A percentile compares a stretch with the other conserved stretches of the same genome.
These are phyloP conservation scores for Tenthredo notha DNA, from an alignment of 2,888 invertebrate genomes.

Conservation along the genomic window DNA sequence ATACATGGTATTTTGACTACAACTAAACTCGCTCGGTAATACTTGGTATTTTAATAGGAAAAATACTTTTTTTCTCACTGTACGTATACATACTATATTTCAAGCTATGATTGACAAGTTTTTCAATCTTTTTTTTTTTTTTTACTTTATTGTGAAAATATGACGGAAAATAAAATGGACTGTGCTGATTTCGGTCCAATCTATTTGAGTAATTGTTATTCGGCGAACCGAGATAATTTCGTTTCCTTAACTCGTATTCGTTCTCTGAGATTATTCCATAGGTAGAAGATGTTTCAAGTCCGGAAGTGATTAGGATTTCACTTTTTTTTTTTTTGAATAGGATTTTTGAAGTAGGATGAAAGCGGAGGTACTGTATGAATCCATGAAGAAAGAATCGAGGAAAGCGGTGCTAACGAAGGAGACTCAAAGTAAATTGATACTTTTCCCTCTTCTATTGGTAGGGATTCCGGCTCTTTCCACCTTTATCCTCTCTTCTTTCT, in stretches of 20 bases:
- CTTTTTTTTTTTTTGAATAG: conserved; percentile 14
- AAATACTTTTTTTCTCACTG: too few relatives aligned
- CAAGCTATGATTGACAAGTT: not conserved
- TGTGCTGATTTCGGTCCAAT: not conserved
- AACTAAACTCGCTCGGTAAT: too few relatives aligned
- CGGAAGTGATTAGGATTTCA: not conserved
- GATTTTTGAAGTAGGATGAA: not conserved
- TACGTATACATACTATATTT: too few relatives aligned
- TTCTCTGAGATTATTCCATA: not conserved
- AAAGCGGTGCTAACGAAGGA: conserved; percentile 44
- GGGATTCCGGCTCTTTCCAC: conserved; percentile 42
- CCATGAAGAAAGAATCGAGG: not conserved
- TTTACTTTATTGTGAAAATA: not conserved
- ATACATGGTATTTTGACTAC: too few relatives aligned
- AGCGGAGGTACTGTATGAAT: not conserved
- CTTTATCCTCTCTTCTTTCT: conserved; percentile 40
- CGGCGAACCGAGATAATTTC: not conserved
- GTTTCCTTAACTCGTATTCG: not conserved
- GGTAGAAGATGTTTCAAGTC: not conserved
- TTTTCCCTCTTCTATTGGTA: conserved; percentile 44
- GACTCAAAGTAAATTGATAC: conserved; percentile 47
- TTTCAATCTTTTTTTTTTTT: not conserved
- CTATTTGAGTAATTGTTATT: not conserved
- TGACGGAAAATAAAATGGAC: not conserved
- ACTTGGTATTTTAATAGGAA: too few relatives aligned